phyloP scores from a whole-genome alignment of 2,113 vertebrate genomes.

The Cacatua alba region DNA sequence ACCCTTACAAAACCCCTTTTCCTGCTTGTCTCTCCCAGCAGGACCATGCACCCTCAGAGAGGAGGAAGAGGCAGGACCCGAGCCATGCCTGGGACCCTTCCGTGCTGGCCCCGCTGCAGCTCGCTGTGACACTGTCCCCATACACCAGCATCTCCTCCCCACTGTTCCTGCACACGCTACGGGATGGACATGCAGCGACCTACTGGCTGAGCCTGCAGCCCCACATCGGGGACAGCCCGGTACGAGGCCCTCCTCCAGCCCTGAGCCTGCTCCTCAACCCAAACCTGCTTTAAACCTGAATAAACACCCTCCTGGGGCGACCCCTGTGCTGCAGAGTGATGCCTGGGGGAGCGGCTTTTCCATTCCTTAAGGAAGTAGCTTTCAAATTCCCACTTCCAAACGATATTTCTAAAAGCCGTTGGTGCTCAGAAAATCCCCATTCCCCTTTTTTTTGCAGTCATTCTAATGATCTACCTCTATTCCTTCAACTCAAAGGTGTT shows the following conservation, averaged over 20 bases:
- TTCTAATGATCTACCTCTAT: not conserved
- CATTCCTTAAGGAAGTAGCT: accelerated
- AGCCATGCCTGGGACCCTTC: slow-evolving; percentile 72
- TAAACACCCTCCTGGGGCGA: accelerated
- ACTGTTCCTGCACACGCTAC: slow-evolving; percentile 82
- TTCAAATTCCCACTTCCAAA: not conserved
- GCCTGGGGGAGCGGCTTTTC: too few relatives aligned
- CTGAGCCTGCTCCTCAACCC: accelerated
- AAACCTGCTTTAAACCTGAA: not conserved
- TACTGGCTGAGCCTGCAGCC: slow-evolving; percentile 85
- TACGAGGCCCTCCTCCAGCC: not conserved
- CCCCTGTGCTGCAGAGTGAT: accelerated
- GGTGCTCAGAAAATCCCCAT: accelerated
- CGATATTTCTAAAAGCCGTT: not conserved
- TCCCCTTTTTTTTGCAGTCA: accelerated
- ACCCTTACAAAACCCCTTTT: accelerated
- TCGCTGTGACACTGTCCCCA: slow-evolving; percentile 86
- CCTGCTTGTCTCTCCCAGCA: slow-evolving; percentile 45
- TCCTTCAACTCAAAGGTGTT: accelerated
- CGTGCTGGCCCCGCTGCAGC: slow-evolving; percentile 78
- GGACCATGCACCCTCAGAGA: slow-evolving; percentile 24
- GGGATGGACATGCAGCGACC: slow-evolving; percentile 66
- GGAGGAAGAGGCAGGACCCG: slow-evolving; percentile 56
- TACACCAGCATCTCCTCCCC: slow-evolving; percentile 79
- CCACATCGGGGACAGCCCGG: slow-evolving; percentile 71